phyloP scores from a whole-genome alignment of 2,113 vertebrate species.

The Amphiprion ocellaris region DNA sequence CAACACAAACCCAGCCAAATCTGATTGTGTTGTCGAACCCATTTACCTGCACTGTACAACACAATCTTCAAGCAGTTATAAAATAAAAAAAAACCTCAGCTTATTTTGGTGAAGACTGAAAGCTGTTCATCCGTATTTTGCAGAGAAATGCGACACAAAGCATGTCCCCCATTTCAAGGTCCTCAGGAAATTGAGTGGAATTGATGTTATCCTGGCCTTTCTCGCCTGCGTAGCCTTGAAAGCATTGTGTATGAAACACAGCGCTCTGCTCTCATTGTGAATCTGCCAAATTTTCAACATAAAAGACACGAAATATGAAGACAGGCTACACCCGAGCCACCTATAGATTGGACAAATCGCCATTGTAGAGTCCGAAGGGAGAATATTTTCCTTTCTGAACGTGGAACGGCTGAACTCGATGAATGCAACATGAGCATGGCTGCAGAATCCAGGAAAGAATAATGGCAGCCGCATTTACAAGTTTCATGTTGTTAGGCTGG shows the following conservation, averaged over 20 bases:
- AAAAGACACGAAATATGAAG: slow-evolving; percentile 61
- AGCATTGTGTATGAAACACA: slow-evolving; percentile 57
- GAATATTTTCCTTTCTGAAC: slow-evolving; percentile 45
- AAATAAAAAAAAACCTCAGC: slow-evolving; percentile 13
- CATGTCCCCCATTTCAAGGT: slow-evolving; percentile 60
- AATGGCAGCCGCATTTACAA: slow-evolving; percentile 69
- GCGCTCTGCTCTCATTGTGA: slow-evolving; percentile 45
- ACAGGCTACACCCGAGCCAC: slow-evolving; percentile 46
- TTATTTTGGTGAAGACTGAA: slow-evolving; percentile 35
- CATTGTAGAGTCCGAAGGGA: slow-evolving; percentile 31
- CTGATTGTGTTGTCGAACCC: slow-evolving; percentile 15
- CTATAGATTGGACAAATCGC: slow-evolving; percentile 52
- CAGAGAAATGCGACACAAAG: slow-evolving; percentile 48
- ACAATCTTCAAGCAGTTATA: slow-evolving; percentile 5
- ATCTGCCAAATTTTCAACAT: slow-evolving; percentile 59
- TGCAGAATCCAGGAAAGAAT: slow-evolving; percentile 58
- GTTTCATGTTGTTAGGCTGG: slow-evolving; percentile 73
- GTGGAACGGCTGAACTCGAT: slow-evolving; percentile 39
- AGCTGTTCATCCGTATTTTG: slow-evolving; percentile 42
- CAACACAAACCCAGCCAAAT: slow-evolving; percentile 9
- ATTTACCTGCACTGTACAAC: slow-evolving; percentile 11
- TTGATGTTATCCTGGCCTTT: slow-evolving; percentile 61
- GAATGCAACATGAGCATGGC: slow-evolving; percentile 63
- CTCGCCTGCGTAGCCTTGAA: slow-evolving; percentile 58
- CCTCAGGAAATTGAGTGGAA: slow-evolving; percentile 66